Evolutionary conservation across 2,113 vertebrate species (phyloP).

Genomic region (Clarias macrocephalus): DNA sequence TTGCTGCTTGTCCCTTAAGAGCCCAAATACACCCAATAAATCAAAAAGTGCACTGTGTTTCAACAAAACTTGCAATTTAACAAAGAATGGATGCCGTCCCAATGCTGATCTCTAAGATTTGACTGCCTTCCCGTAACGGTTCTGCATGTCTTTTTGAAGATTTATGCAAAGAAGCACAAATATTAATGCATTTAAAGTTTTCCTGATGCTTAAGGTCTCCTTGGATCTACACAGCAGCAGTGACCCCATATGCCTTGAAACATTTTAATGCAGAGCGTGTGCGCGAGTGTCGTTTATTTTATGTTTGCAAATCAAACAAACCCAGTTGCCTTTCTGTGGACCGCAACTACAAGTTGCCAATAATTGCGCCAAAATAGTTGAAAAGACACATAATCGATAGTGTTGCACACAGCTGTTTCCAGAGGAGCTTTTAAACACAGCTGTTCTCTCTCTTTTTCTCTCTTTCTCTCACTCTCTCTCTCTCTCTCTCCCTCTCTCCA

Average conservation of each 20-base stretch:
- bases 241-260: constrained; percentile 37
- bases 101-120: constrained; percentile 2
- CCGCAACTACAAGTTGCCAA: constrained; percentile 55
- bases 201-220: not conserved
- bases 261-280: constrained; percentile 34
- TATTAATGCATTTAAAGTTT: not conserved
- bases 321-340: constrained; percentile 58
- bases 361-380: constrained; percentile 66
- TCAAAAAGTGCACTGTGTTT: not conserved
- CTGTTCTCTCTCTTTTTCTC: constrained; percentile 54
- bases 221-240: constrained; percentile 6
- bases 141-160: constrained; percentile 1
- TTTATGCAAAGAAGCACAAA: not conserved
- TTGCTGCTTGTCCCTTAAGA: not conserved
- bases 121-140: not conserved
- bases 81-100: constrained; percentile 13
- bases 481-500: constrained; percentile 55
- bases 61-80: not conserved
- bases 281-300: constrained; percentile 48
- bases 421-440: constrained; percentile 75
- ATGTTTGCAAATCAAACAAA: constrained; percentile 58
- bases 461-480: constrained; percentile 41
- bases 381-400: constrained; percentile 69
- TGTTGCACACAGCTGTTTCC: constrained; percentile 71
- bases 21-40: not conserved